Evolutionary conservation across 37 sponge, comb jelly and placozoan species (phyloP).

Genomic region (Crambe crambe): DNA sequence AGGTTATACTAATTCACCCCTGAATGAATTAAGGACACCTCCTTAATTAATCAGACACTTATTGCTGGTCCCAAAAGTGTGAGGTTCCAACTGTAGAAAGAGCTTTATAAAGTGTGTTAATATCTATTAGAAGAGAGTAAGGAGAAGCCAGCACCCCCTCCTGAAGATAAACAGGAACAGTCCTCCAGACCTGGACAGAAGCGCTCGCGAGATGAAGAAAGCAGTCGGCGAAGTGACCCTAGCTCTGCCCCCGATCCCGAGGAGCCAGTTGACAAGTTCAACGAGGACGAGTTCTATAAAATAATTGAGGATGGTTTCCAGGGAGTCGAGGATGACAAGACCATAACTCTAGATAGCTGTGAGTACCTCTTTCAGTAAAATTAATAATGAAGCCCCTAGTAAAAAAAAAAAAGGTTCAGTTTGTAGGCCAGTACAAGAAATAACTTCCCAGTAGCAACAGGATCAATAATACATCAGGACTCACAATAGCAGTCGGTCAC

Average conservation of each 20-base stretch:
- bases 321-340: constrained; percentile 53
- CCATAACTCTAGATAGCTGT: constrained; percentile 68
- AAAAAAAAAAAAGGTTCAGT: neutral
- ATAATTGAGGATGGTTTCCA: constrained; percentile 20
- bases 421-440: neutral
- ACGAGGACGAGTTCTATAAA: constrained; percentile 6
- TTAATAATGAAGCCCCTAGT: no score
- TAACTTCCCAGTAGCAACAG: no score
- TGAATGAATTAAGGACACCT: no score
- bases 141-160: neutral
- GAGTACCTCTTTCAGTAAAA: no score
- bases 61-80: no score
- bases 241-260: constrained; percentile 57
- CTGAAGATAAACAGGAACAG: neutral
- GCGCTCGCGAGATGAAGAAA: constrained; percentile 16
- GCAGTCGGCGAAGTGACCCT: constrained; percentile 23
- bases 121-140: neutral
- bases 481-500: no score
- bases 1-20: neutral
- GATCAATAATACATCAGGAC: neutral
- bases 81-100: no score
- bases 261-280: constrained; percentile 21
- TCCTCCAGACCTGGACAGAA: neutral
- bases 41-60: no score
- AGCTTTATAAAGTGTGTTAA: no score